phyloP scores from a whole-genome alignment of 2,113 vertebrate genomes.

The Dromaius novaehollandiae region DNA sequence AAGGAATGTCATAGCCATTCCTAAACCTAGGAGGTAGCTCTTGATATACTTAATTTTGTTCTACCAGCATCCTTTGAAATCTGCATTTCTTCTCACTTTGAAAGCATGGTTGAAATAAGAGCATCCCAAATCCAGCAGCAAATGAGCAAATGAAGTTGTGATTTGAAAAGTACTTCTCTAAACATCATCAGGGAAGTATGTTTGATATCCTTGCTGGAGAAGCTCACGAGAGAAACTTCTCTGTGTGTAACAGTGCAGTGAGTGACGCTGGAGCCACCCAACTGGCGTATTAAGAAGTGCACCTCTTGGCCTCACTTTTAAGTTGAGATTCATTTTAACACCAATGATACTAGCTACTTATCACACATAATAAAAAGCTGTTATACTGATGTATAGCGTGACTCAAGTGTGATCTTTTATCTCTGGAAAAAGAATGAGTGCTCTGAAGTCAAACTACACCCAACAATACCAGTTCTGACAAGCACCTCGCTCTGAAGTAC shows the following conservation, averaged over 20 bases:
- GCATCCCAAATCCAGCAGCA: not conserved
- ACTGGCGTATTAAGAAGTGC: not conserved
- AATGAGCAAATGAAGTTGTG: not conserved
- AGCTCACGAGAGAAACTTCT: not conserved
- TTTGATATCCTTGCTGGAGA: not conserved
- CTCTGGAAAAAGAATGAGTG: not conserved
- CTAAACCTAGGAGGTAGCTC: not conserved
- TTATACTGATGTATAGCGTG: not conserved
- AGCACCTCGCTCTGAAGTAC: not conserved
- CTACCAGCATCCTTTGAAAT: not conserved
- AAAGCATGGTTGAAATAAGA: not conserved
- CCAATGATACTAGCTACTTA: not conserved
- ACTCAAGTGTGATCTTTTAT: not conserved
- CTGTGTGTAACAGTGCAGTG: not conserved
- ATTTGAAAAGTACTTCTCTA: not conserved
- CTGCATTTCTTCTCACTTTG: not conserved
- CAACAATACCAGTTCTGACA: not conserved
- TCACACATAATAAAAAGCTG: not conserved
- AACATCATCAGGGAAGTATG: not conserved
- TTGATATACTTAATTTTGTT: not conserved
- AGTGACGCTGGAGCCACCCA: not conserved
- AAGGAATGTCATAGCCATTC: not conserved
- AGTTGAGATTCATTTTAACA: not conserved
- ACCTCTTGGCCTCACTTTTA: not conserved
- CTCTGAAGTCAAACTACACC: not conserved